Conservation (phyloP, 2,888 invertebrate species). For the Euplagia quadripunctaria region DNA sequence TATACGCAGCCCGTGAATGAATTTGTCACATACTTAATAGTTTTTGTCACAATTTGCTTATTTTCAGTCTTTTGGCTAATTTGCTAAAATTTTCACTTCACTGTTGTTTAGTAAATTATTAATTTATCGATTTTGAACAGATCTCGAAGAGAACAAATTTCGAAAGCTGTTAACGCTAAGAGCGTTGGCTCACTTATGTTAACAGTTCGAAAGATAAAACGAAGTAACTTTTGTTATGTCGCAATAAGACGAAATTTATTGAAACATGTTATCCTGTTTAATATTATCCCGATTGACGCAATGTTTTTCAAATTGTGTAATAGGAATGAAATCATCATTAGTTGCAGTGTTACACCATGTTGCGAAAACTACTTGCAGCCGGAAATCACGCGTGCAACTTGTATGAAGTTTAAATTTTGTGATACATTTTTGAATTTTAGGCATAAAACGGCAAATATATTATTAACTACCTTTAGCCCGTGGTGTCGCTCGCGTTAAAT, state of each 20-base stretch:
- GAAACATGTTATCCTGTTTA: neutral
- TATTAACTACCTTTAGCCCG: no score
- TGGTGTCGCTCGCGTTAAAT: no score
- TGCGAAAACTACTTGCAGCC: no score
- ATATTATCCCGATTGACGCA: neutral
- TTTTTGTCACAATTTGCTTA: neutral
- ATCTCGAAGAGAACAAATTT: no score
- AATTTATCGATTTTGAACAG: neutral
- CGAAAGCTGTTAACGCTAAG: neutral
- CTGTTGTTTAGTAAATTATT: neutral
- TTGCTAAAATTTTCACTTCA: neutral
- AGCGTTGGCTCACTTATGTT: neutral
- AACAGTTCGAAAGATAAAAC: neutral
- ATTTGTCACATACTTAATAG: neutral
- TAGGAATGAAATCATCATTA: neutral
- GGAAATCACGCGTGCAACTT: no score
- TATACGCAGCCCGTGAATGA: neutral
- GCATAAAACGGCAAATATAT: no score
- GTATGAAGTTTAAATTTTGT: no score
- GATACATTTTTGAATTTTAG: no score
- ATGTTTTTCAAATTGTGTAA: neutral
- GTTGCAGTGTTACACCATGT: neutral
- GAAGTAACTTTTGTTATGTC: neutral
- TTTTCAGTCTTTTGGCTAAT: no score
- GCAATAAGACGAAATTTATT: conserved; percentile 11